Conservation (phyloP, 2,888 invertebrate genomes). For the Habroteleia sp. region DNA sequence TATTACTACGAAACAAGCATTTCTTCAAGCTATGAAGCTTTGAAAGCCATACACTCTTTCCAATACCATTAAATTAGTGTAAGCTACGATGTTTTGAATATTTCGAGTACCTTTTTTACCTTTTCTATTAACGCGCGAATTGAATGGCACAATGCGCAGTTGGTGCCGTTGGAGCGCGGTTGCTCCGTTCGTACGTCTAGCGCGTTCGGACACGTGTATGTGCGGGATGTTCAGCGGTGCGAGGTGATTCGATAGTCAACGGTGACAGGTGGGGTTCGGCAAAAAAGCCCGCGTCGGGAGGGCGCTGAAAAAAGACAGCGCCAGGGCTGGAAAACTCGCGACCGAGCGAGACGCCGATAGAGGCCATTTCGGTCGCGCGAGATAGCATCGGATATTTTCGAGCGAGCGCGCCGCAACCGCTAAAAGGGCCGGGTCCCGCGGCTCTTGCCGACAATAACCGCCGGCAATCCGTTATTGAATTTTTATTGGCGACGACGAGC, state of each 20-base stretch:
- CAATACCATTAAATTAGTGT: no score
- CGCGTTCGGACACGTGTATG: constrained; percentile 41
- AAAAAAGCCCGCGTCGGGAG: constrained; percentile 6
- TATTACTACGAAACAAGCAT: no score
- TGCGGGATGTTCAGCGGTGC: constrained; percentile 53
- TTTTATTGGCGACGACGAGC: constrained; percentile 75
- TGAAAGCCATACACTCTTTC: no score
- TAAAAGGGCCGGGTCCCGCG: constrained; percentile 58
- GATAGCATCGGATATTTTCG: constrained; percentile 76
- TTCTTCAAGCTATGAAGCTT: no score
- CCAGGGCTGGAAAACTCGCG: constrained; percentile 21
- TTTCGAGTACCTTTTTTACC: no score
- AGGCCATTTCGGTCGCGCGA: constrained; percentile 56
- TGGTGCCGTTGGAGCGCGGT: constrained; percentile 35
- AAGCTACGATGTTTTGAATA: no score
- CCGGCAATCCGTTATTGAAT: constrained; percentile 75
- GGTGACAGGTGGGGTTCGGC: constrained; percentile 28
- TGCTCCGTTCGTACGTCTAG: constrained; percentile 28
- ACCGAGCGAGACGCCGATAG: constrained; percentile 51
- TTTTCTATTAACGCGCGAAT: constrained; percentile 42
- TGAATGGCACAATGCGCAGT: constrained; percentile 46
- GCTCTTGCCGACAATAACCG: constrained; percentile 73
- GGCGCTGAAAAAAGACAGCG: constrained; percentile 25
- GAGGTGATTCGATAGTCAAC: constrained; percentile 53
- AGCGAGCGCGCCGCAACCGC: constrained; percentile 68